These are phyloP conservation scores for Drosophila lini DNA, from an alignment of 1,140 invertebrate genomes.

Conservation along the genomic window DNA sequence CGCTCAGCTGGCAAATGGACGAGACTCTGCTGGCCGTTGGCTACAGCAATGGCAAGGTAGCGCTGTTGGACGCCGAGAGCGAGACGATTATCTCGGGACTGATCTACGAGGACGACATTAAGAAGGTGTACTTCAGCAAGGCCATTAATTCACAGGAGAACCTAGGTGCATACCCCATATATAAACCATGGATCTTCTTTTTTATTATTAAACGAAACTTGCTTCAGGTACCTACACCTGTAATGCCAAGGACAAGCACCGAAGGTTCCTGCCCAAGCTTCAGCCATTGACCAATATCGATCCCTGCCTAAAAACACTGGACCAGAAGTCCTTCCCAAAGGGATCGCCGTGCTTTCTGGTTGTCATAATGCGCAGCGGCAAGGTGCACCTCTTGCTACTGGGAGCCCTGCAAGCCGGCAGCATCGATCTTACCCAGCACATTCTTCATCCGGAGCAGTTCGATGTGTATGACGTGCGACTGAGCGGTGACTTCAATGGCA, in stretches of 20 bases:
- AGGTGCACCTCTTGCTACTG: constrained; percentile 91
- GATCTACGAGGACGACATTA: constrained; percentile 86
- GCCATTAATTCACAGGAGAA: constrained; percentile 64
- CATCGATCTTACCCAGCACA: constrained; percentile 87
- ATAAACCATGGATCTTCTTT: background rate
- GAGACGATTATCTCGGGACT: constrained; percentile 91
- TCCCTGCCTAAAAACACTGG: constrained; percentile 65
- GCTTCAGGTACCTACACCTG: constrained; percentile 58
- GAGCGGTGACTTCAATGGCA: constrained; percentile 87
- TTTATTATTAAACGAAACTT: background rate
- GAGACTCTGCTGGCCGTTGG: constrained; percentile 93
- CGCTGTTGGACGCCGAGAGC: constrained; percentile 94
- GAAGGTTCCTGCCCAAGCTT: constrained; percentile 57
- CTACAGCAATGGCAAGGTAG: constrained; percentile 89
- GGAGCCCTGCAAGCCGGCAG: constrained; percentile 92
- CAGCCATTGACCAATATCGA: constrained; percentile 71
- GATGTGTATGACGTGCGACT: constrained; percentile 87
- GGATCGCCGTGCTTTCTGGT: constrained; percentile 91
- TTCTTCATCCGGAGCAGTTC: constrained; percentile 86
- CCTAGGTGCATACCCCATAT: constrained; percentile 14
- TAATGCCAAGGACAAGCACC: constrained; percentile 70
- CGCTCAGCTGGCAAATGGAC: constrained; percentile 96
- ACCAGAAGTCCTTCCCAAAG: constrained; percentile 89
- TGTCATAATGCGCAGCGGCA: constrained; percentile 90
- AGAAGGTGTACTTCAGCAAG: constrained; percentile 86